Evolutionary conservation across 2,113 vertebrate species (phyloP).

Genomic region (Tragelaphus buxtoni): DNA sequence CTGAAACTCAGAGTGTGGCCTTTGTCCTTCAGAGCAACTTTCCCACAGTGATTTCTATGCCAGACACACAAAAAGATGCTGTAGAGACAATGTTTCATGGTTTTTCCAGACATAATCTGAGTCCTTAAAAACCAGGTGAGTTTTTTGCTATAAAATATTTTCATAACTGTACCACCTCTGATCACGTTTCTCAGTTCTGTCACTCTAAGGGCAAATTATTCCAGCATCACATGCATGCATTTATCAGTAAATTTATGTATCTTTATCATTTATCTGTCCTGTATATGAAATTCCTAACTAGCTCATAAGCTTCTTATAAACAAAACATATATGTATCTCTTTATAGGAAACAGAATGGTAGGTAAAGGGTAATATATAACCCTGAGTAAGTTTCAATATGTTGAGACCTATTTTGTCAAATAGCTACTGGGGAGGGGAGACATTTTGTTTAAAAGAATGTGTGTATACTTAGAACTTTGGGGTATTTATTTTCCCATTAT

Average conservation of each 20-base stretch:
- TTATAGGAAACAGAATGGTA: background rate
- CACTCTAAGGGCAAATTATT: background rate
- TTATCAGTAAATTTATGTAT: background rate
- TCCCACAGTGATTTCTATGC: background rate
- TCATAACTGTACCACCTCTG: background rate
- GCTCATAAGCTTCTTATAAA: background rate
- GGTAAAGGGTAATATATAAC: background rate
- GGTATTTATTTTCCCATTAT: background rate
- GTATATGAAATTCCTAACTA: background rate
- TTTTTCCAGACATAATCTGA: background rate
- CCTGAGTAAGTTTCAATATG: background rate
- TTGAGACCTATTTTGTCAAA: background rate
- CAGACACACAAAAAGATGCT: background rate
- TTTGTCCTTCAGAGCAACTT: background rate
- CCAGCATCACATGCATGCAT: background rate
- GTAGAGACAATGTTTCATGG: background rate
- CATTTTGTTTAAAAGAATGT: background rate
- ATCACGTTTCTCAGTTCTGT: background rate
- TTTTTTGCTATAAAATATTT: background rate
- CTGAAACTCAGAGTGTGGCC: background rate
- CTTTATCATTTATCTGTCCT: background rate
- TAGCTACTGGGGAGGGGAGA: background rate
- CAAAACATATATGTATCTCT: background rate
- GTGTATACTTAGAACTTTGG: background rate
- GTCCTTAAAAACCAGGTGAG: background rate